Evolutionary conservation across 1,140 invertebrate genomes (phyloP).

Genomic region (Heliconius melpomene): DNA sequence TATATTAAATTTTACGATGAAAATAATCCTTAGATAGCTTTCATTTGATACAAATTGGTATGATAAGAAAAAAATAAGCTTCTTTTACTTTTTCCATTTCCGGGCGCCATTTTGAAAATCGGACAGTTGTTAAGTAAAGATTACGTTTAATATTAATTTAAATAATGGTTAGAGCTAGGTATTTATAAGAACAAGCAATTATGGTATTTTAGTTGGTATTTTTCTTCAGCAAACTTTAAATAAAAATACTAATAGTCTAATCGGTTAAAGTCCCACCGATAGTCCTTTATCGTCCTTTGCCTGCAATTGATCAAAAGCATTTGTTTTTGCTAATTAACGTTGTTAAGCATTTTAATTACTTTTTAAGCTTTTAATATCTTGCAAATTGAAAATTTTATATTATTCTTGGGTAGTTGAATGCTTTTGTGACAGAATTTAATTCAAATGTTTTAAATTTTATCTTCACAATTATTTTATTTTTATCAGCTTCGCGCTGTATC

Average conservation of each 20-base stretch:
- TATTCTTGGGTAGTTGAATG: not conserved
- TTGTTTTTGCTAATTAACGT: not conserved
- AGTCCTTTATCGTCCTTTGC: slow-evolving; percentile 4
- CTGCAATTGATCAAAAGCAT: not conserved
- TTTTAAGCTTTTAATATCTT: slow-evolving; percentile 1
- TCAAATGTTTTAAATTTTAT: not conserved
- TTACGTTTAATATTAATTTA: no score
- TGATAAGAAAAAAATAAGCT: no score
- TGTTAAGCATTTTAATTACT: not conserved
- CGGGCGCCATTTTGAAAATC: no score
- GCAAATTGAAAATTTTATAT: not conserved
- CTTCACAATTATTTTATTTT: not conserved
- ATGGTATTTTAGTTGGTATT: no score
- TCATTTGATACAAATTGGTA: no score
- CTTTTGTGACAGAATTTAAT: not conserved
- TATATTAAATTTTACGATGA: no score
- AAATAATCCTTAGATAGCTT: no score
- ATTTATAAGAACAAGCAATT: no score
- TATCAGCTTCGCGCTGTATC: not conserved
- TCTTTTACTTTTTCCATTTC: no score
- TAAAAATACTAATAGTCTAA: not conserved
- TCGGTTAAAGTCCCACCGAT: not conserved
- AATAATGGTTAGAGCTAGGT: no score
- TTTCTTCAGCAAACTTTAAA: not conserved
- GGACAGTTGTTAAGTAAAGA: no score